Evolutionary conservation across 2,113 vertebrate genomes (phyloP).

Genomic region (Gymnocephalus cernua): DNA sequence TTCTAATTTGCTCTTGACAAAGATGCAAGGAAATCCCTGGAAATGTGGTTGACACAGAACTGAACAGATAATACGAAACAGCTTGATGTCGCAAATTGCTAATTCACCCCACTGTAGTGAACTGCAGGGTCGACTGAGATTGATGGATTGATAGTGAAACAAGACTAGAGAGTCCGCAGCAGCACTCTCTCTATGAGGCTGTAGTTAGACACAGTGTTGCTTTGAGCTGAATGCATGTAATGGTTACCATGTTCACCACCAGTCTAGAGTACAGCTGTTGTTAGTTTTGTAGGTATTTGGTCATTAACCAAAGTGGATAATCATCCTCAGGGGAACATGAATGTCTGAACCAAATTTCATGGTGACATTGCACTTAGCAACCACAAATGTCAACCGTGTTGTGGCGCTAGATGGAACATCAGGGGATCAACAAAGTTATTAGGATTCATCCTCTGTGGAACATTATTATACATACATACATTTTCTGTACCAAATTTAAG

Average conservation of each 20-base stretch:
- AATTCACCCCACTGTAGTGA: slow-evolving; percentile 23
- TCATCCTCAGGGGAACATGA: neutral
- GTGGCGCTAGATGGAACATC: neutral
- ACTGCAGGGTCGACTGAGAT: slow-evolving; percentile 1
- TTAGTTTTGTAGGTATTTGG: slow-evolving; percentile 8
- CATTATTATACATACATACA: too few species aligned
- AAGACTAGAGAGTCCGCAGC: neutral
- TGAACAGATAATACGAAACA: slow-evolving; percentile 58
- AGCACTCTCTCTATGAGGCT: neutral
- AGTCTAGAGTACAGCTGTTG: neutral
- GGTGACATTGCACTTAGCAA: neutral
- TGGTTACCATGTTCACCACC: slow-evolving; percentile 6
- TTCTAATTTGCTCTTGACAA: slow-evolving; percentile 50
- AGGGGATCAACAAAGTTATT: neutral
- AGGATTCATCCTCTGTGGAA: neutral
- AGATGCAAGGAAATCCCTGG: slow-evolving; percentile 40
- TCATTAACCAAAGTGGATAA: neutral
- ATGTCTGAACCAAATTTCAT: slow-evolving; percentile 9
- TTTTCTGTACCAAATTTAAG: neutral
- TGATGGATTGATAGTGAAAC: slow-evolving; percentile 22
- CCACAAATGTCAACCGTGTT: neutral
- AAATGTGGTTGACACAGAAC: slow-evolving; percentile 48
- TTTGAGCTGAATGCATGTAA: neutral
- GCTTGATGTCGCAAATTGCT: slow-evolving; percentile 30
- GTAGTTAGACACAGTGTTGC: neutral